Base-by-base conservation (phyloP, 1,140 invertebrate species). In the Trichonephila clavata region DNA sequence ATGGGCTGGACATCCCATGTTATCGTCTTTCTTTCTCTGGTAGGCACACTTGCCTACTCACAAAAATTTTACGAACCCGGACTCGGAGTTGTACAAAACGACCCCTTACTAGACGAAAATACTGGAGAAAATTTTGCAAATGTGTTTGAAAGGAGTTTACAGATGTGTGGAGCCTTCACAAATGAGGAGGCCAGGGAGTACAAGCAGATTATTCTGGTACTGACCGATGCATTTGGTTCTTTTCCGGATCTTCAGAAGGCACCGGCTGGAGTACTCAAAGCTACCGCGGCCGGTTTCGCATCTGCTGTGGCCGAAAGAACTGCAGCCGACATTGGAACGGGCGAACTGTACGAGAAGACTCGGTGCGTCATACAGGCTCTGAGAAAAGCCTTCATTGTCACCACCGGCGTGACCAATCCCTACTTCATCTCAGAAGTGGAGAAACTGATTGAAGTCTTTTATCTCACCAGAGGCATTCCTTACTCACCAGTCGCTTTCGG, bases 1-100 rank as follows among this genome's bases (percentile, higher is more conserved):
- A 90, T 90, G 89, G 89, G 89, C 65, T 80, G 68, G 71, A 32
- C 81, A 80, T 81, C 89, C 89, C 89, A 90, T 90, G 89, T 90
- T 21, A 7, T 90, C 27, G 68, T 90, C 50, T 39, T 77, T 61
- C 24, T 90, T 81, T 90, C n/a, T 90, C 27, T 90, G 43, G 60
- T 81, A 61, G 89, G 68, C 50, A 59, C 71, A 39, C 89, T 81
- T n/a, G 81, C 81, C 81, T 57, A 77, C 71, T 27, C 71, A 77
- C 39, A 13, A 88, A 20, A 43, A 59, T 39, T 68, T 68, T 43
- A 68, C 43, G n/a, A 32, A 20, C 86, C 59, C 8, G 61, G 60
- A 21, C 21, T 88, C 14, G 86, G 86, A 21, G 32, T 88, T 16
- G 86, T 63, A 65, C 86, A 88, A 88, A 68, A 88, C 68, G 86